Base-by-base conservation (phyloP, 2,113 vertebrate genomes). In the Bubalus kerabau region DNA sequence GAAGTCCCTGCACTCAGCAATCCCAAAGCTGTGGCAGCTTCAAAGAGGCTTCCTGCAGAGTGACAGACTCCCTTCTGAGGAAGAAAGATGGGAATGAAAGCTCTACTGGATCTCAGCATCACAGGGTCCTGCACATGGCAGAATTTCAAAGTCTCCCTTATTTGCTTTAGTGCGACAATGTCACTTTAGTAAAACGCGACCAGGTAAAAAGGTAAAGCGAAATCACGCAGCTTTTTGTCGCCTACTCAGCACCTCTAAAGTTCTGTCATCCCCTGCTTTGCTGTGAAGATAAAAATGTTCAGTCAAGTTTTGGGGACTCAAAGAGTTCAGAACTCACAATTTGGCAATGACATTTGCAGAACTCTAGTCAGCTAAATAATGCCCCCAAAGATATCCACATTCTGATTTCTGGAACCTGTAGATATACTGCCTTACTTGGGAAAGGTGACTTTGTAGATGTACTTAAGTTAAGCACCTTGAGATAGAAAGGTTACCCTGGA, bases 11-110 rank as follows among this genome's bases (percentile, higher is more conserved):
- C 11, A 97, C 95, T 97, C 62, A 94, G 88, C 96, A 97, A 85
- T 76, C 67, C 94, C 84, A 86, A 83, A 94, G 56, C 81, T 96
- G 46, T 36, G 30, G 78, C 67, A 84, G 57, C 71, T 97, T 98
- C 96, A 98, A 95, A 98, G 90, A 90, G 88, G 32, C 21, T 67
- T 81, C 96, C 96, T n/a, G 54, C 90, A 71, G 95, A 97, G 95
- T 60, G 84, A 97, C 76, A 91, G 96, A 78, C 92, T 96, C 91
- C 85, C 85, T 95, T 95, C 92, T 60, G 84, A 94, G 92, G 92
- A 95, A 96, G 23, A 96, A 92, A 78, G 85, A 82, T 11, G 36
- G 57, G 46, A 50, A 43, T 5, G 10, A 93, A 96, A 95, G 92
- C 82, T 89, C 57, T 43, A 74, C 76, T 64, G 23, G 57, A 85